Percentiles rank a stretch among this genome's conserved stretches.
These are phyloP conservation scores for Temnopleurus reevesii DNA, from an alignment of 53 echinoderm and acorn worm genomes.

Conservation along the genomic window DNA sequence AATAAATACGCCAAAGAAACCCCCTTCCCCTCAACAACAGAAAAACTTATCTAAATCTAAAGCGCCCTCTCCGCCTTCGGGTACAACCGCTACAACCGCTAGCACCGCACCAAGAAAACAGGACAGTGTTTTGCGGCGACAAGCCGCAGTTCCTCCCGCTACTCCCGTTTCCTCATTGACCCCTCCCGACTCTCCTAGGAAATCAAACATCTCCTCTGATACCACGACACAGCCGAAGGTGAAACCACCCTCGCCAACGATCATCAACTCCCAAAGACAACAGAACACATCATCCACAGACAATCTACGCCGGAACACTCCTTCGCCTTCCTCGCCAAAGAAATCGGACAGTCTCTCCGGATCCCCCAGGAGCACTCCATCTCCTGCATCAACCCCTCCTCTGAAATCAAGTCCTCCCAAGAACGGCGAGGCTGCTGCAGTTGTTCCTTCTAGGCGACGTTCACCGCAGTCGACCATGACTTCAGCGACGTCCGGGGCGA, in stretches of 20 bases:
- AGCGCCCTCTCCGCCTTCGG: background rate
- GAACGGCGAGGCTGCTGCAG: background rate
- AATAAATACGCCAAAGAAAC: background rate
- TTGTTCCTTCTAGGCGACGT: background rate
- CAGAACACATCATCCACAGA: background rate
- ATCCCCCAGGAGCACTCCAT: background rate
- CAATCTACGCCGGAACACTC: background rate
- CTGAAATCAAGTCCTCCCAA: background rate
- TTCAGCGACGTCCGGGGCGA: background rate
- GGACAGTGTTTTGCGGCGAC: background rate
- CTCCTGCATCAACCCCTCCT: background rate
- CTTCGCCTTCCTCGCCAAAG: slow-evolving; percentile 29
- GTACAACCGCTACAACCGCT: background rate
- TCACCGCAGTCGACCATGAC: background rate
- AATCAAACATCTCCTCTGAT: background rate
- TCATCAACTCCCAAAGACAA: background rate
- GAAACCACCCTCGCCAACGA: background rate
- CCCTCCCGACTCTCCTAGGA: background rate
- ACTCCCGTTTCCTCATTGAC: background rate
- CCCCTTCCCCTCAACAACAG: background rate
- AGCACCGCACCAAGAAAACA: background rate
- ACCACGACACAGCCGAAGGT: background rate
- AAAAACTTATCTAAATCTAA: background rate
- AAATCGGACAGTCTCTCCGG: background rate
- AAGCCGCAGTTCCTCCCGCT: background rate